These are phyloP conservation scores for Porites rus DNA, from an alignment of 92 coral and sea anemone species.

Conservation along the genomic window DNA sequence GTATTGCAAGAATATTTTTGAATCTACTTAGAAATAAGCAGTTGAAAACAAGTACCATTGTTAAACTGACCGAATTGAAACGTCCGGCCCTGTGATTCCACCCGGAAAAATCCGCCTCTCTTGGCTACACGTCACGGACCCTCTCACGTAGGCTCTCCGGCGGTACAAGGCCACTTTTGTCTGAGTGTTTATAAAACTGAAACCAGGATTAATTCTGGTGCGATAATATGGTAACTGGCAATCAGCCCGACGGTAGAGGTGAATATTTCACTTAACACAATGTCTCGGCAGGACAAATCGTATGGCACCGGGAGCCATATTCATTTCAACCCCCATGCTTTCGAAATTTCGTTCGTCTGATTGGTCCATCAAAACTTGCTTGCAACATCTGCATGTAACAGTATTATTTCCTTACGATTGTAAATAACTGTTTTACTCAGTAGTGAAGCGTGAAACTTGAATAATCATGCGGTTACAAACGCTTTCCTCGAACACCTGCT, in stretches of 20 bases:
- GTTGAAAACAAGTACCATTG: neutral
- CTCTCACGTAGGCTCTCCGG: neutral
- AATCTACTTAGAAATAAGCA: neutral
- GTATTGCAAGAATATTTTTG: neutral
- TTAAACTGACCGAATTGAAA: constrained; percentile 9
- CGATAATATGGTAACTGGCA: neutral
- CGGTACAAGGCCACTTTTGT: neutral
- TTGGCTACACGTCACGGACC: neutral
- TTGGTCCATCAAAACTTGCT: constrained; percentile 1
- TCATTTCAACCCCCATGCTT: constrained; percentile 6
- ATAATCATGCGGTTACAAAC: neutral
- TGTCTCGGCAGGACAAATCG: constrained; percentile 13
- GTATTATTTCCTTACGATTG: constrained; percentile 18
- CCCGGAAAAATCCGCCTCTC: neutral
- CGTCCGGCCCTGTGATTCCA: neutral
- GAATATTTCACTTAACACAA: constrained; percentile 4
- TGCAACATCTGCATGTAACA: constrained; percentile 5
- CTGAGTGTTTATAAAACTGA: neutral
- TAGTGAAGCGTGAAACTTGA: neutral
- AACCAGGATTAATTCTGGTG: constrained; percentile 2
- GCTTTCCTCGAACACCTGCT: neutral
- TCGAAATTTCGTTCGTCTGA: neutral
- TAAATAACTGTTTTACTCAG: constrained; percentile 3
- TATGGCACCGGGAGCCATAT: constrained; percentile 4
- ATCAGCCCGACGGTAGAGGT: neutral